Base-by-base conservation (phyloP, 2,888 invertebrate genomes). In the Netelia fuscicornis region DNA sequence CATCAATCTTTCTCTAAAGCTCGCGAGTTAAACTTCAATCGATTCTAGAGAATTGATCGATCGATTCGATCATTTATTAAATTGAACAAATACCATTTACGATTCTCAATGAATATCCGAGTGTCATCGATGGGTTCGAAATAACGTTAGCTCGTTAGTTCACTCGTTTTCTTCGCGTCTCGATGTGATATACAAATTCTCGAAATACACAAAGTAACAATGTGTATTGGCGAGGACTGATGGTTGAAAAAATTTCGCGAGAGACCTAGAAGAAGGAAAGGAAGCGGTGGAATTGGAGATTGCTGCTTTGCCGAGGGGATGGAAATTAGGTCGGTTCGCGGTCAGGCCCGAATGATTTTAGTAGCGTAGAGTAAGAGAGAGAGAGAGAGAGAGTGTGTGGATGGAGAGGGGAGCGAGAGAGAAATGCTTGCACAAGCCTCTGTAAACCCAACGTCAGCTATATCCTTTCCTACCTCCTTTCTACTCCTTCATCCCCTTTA, bases 321-420 rank as follows among this genome's bases (percentile, higher is more conserved):
- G 30, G 67, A 74, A 81, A 81, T 81, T 81, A 42, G 80, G 80
- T 81, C 80, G 74, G 44, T 52, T 60, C 80, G 80, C 44, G 80
- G 80, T 81, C 52, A 68, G 67, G 65, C 74, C 67, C 67, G 74
- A 74, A 74, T 67, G 65, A 60, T 74, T 58, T 37, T 42, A 81
- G 65, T 23, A 54, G 67, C 67, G 37, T 17, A 48, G 54, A 67
- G 74, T 8, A 30, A 58, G 30, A 54, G 68, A 70, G 30, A 54
- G 54, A 54, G 60, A 60, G 60, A 60, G 56, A 67, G 74, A 8
- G 44, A 58, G 25, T 54, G 25, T 6, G 37, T 6, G 37, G 37
- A 3, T 37, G 37, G 6, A 37, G 37, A 6, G 6, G 6, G 37
- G 37, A 37, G 37, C 37, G 37, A 6, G 5, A 60, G 10, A 25